Base-by-base conservation (phyloP, 2,797 vertebrate species). In the Enoplosus armatus region DNA sequence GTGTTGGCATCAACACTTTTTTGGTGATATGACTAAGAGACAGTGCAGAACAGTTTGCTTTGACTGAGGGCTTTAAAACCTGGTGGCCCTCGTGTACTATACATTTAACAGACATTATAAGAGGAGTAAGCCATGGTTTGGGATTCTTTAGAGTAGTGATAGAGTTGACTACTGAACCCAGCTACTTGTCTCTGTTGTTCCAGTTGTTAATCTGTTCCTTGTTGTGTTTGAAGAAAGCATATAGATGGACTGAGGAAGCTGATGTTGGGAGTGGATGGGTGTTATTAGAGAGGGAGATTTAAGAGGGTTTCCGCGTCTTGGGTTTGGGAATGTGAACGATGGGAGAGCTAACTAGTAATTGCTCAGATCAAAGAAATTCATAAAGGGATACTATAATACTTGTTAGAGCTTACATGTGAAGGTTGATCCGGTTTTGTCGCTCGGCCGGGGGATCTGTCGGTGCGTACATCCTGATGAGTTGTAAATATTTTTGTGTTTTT, bases 401-500 rank as follows among this genome's bases (percentile, higher is more conserved):
- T 24, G 20, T 72, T 41, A 9, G 72, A 79, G 73, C 43, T 83
- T 74, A 63, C 54, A 50, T 51, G 45, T 78, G 75, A 85, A 83
- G 39, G 67, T 76, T 66, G 53, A 74, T 79, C 48, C 14, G 76
- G 66, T 90, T 63, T 77, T 43, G 64, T 89, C 67, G 59, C 55
- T 77, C n/a, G 45, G 75, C 77, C 10, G 65, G 70, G 67, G 70
- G 50, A 66, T 82, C 64, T 48, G 76, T 82, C 35, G 1, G 61
- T 51, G 59, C 53, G 6, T 80, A 88, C 78, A 75, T 90, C 61
- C 75, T 82, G 39, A 78, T 74, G 4, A 66, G 63, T 87, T 94
- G 90, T 95, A 94, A 87, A 94, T 94, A 93, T 89, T 87, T 82
- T 55, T 53, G 54, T 72, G 61, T 85, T 78, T 81, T 78, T 73